Evolutionary conservation across 2,113 vertebrate species (phyloP), one percentile per base, ranked within the genome.

Genomic region (Periophthalmus modestus): DNA sequence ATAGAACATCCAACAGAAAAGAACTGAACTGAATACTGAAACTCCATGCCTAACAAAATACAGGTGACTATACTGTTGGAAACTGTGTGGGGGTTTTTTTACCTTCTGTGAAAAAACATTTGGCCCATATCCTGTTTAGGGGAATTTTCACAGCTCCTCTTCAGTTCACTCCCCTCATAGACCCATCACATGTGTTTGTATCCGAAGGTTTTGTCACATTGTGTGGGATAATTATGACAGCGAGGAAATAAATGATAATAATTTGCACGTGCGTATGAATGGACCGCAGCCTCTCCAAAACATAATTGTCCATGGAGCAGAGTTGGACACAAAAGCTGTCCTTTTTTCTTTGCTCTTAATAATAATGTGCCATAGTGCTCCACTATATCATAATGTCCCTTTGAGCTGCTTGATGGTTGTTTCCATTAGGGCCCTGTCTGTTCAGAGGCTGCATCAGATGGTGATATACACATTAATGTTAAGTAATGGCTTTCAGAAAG

Each of bases 321-420:
- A 89, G 72, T 66, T 69, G 68, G 71, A 73, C 81, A 78, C 33
- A 24, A 81, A 81, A 80, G 77, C 63, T 58, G 72, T 79, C 70
- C 69, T 74, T 52, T n/a, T 80, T 79, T 71, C 71, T 50, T 46
- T 66, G 74, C 68, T 68, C 71, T 66, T 87, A 77, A 87, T 85
- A 77, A 85, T 72, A 85, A 85, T 75, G 84, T 80, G 75, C 87
- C 89, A 76, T 68, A 84, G 85, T 66, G 80, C 72, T 66, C 68
- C 46, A 23, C 67, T 54, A n/a, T 66, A 72, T 72, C 72, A 82
- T 79, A 66, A 75, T 74, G 73, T 73, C 63, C 28, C 62, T 79
- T 82, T 75, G 61, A 83, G 69, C 78, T 75, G 82, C 71, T 84
- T 78, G 86, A 88, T 84, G 74, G 78, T 66, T 75, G 28, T 83